phyloP scores from a whole-genome alignment of 2,888 invertebrate genomes.

The Dicycla oo region DNA sequence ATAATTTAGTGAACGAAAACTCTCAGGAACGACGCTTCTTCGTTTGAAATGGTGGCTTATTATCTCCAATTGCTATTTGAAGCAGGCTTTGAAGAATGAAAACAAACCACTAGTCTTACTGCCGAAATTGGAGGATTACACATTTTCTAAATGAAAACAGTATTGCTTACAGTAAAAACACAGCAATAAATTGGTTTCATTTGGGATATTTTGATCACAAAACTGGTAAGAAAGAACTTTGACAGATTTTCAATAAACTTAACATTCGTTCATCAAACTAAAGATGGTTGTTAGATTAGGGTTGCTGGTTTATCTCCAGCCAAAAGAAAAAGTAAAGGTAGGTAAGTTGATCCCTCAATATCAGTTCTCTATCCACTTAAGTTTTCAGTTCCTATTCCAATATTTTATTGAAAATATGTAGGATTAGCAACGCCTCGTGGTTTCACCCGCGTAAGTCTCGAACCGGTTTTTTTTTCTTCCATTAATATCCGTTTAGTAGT shows the following conservation, averaged over 20 bases:
- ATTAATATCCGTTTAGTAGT: no score
- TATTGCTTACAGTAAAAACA: conserved; percentile 12
- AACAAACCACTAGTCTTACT: conserved; percentile 25
- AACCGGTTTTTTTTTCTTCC: no score
- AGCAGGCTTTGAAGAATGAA: conserved; percentile 54
- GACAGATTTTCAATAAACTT: neutral
- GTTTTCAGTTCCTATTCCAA: neutral
- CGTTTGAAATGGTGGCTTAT: conserved; percentile 59
- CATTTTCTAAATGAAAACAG: conserved; percentile 26
- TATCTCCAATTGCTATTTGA: conserved; percentile 54
- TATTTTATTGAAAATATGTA: neutral
- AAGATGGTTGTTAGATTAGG: neutral
- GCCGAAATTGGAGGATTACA: conserved; percentile 45
- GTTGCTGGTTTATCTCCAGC: neutral
- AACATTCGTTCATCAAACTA: neutral
- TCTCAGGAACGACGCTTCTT: conserved; percentile 37
- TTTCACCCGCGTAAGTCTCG: no score
- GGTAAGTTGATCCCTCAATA: neutral
- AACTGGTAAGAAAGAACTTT: neutral
- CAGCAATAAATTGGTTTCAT: neutral
- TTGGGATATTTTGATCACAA: neutral
- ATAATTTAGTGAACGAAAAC: conserved; percentile 49
- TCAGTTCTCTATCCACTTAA: neutral
- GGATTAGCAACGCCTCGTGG: no score
- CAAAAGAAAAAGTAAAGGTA: neutral